Base-by-base conservation (phyloP, 2,888 invertebrate genomes). In the Trichopoda pennipes region DNA sequence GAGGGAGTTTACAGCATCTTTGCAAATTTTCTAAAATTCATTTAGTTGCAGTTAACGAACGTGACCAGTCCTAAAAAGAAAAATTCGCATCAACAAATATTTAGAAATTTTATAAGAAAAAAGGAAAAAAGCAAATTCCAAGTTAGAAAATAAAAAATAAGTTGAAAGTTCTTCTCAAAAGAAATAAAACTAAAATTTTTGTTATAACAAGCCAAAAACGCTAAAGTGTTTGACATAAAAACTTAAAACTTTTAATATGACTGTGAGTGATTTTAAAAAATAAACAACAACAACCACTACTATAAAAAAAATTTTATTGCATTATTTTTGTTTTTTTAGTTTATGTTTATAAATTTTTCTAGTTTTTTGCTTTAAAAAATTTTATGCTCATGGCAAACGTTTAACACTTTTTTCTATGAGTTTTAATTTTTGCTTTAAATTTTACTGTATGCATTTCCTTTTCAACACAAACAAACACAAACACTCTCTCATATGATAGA, bases 1-100 rank as follows among this genome's bases (percentile, higher is more conserved):
- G 83, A 74, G 78, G 82, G 84, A 85, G 85, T 83, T 85, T 86
- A 86, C 89, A 89, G 88, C 89, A 88, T 89, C 89, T 86, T 87
- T 84, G 75, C 82, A 76, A 81, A 72, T 84, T 83, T 80, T 56
- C 84, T 82, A 81, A 85, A 86, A 88, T 88, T 88, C 89, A 89
- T 89, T 89, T 87, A 87, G 88, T 87, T 87, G 86, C 87, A 87
- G 89, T 85, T 86, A 85, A 87, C 87, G 88, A 86, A 87, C 86
- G 89, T 85, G 87, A 86, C 84, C 85, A 85, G 89, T 82, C 79
- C 58, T 89, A 19, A 32, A 63, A 38, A 21, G 10, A 49, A 53
- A 55, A 38, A 42, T 14, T 19, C 73, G 73, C 68, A 49, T 55
- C 0, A 28, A 56, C 56, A 51, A 17, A 51, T 12, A 3, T 49